Percentiles rank a stretch among this genome's conserved stretches.
phyloP scores from a whole-genome alignment of 2,113 vertebrate species.

The Paralichthys olivaceus region DNA sequence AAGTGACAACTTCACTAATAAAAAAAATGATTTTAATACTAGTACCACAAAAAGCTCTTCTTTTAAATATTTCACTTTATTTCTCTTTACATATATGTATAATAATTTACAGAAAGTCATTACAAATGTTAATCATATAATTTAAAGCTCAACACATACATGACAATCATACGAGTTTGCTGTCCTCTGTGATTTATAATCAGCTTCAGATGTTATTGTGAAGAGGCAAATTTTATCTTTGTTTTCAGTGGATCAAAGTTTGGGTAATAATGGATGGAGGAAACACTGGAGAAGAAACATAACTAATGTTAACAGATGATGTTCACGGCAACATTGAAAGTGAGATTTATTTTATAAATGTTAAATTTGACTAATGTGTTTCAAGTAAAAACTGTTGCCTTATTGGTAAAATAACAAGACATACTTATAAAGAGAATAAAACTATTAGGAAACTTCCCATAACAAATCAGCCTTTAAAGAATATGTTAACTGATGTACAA shows the following conservation, averaged over 20 bases:
- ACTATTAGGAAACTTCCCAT: neutral
- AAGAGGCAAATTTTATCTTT: neutral
- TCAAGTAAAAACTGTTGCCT: neutral
- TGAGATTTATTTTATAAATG: neutral
- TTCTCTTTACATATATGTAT: constrained; percentile 35
- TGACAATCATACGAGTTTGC: constrained; percentile 5
- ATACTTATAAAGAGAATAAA: neutral
- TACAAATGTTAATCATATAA: constrained; percentile 16
- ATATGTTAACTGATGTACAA: neutral
- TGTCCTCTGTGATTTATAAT: neutral
- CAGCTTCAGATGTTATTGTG: neutral
- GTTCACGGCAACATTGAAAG: neutral
- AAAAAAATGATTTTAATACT: too few species aligned
- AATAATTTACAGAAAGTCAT: constrained; percentile 61
- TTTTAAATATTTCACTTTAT: constrained; percentile 46
- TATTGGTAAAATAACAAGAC: neutral
- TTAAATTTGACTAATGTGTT: too few species aligned
- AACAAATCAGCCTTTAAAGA: neutral
- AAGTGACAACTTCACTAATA: too few species aligned
- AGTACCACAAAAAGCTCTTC: neutral
- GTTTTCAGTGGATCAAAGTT: neutral
- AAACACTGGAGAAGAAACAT: neutral
- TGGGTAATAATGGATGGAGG: neutral
- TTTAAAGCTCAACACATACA: constrained; percentile 2
- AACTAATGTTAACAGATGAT: neutral